These are phyloP conservation scores for Trachelus iudaicus DNA, from an alignment of 2,888 invertebrate genomes.

Conservation along the genomic window DNA sequence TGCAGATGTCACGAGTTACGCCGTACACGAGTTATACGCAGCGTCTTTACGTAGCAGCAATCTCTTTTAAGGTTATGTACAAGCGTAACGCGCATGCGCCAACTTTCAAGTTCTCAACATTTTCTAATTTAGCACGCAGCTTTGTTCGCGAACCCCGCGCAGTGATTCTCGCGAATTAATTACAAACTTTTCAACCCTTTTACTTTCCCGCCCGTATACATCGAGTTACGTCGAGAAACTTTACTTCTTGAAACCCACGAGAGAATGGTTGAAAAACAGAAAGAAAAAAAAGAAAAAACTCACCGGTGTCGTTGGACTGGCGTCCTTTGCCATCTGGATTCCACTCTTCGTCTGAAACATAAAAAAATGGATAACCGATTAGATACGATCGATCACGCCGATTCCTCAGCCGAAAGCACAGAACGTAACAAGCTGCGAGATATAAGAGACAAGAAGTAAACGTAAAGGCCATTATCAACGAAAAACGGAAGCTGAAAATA, in stretches of 20 bases:
- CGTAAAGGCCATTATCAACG: background rate
- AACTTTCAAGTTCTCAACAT: background rate
- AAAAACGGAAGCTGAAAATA: background rate
- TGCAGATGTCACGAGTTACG: background rate
- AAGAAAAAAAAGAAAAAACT: slow-evolving; percentile 32
- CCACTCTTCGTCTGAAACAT: slow-evolving; percentile 72
- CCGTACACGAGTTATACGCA: background rate
- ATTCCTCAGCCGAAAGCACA: background rate
- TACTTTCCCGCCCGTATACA: background rate
- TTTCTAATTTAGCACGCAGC: background rate
- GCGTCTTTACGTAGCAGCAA: background rate
- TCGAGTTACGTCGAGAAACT: background rate
- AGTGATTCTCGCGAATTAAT: background rate
- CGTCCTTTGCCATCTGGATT: slow-evolving; percentile 71
- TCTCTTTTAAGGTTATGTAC: background rate
- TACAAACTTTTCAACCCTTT: background rate
- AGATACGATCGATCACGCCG: background rate
- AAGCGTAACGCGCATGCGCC: background rate
- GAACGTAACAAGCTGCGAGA: background rate
- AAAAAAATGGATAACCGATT: background rate
- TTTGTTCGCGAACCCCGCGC: background rate
- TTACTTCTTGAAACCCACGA: background rate
- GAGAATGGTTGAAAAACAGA: background rate
- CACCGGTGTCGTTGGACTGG: slow-evolving; percentile 60
- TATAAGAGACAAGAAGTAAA: background rate